Evolutionary conservation across 2,888 invertebrate species (phyloP).

Genomic region (Clistopyga incitator): DNA sequence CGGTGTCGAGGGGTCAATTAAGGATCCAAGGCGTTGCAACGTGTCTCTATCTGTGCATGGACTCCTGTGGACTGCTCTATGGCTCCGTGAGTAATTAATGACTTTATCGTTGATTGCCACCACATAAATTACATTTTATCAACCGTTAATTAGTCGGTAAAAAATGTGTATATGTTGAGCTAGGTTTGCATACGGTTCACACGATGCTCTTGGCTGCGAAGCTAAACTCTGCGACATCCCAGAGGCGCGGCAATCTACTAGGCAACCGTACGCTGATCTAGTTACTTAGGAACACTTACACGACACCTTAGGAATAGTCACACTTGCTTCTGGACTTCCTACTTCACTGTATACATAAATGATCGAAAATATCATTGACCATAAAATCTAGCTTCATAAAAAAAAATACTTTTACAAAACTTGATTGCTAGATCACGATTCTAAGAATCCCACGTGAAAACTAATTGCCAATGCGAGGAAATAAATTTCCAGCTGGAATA

Average conservation of each 20-base stretch:
- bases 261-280: constrained; percentile 1
- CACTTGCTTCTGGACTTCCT: background rate
- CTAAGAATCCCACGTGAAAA: background rate
- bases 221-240: constrained; percentile 3
- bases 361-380: background rate
- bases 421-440: background rate
- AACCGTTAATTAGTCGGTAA: constrained; percentile 20
- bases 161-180: constrained; percentile 22
- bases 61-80: constrained; percentile 93
- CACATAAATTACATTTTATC: constrained; percentile 54
- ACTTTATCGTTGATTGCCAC: constrained; percentile 37
- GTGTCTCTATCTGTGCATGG: constrained; percentile 95
- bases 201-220: background rate
- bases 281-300: background rate
- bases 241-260: background rate
- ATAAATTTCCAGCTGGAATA: too few relatives aligned
- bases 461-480: background rate
- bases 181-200: background rate
- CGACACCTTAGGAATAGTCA: background rate
- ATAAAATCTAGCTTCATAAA: background rate
- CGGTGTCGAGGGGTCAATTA: constrained; percentile 91
- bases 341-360: background rate
- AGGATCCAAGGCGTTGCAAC: constrained; percentile 95
- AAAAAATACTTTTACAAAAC: background rate
- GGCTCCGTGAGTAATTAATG: constrained; percentile 91